Percentiles rank a stretch among this genome's conserved stretches.
Conservation (phyloP, 2,113 vertebrate genomes). For the Odocoileus hemionus region DNA sequence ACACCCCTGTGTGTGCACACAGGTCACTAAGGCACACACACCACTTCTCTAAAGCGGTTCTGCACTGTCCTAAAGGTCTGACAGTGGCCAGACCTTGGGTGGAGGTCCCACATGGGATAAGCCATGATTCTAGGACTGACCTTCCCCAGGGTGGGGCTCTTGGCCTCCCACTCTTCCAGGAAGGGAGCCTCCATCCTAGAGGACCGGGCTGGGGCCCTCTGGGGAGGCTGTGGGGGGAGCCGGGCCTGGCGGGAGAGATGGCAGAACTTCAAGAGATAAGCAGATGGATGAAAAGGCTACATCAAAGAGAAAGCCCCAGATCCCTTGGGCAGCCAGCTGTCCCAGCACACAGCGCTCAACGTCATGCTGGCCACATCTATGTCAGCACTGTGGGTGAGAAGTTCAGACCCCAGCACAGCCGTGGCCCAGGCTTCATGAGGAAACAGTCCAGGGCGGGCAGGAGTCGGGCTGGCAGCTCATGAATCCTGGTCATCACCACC, state of each 20-base stretch:
- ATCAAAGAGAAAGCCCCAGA: slow-evolving; percentile 1
- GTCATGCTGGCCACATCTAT: not conserved
- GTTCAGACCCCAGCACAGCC: not conserved
- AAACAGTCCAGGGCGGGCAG: not conserved
- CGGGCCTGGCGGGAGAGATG: not conserved
- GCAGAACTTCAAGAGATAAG: not conserved
- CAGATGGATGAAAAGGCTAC: not conserved
- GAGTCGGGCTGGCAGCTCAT: not conserved
- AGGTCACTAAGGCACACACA: not conserved
- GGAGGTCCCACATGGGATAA: not conserved
- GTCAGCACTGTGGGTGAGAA: not conserved
- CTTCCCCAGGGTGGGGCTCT: not conserved
- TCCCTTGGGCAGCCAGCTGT: not conserved
- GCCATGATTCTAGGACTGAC: not conserved
- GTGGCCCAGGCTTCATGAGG: not conserved
- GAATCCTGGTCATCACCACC: fast-evolving
- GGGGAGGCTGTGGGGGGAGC: not conserved
- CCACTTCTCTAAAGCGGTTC: not conserved
- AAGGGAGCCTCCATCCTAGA: not conserved
- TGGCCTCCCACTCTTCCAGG: not conserved
- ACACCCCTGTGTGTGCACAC: fast-evolving
- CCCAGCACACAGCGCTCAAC: not conserved
- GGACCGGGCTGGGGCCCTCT: not conserved
- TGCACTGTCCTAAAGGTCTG: not conserved
- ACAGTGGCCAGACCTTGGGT: not conserved